Evolutionary conservation across 2,888 invertebrate genomes (phyloP), one percentile per base, ranked within the genome.

Genomic region (Morpho achilles): DNA sequence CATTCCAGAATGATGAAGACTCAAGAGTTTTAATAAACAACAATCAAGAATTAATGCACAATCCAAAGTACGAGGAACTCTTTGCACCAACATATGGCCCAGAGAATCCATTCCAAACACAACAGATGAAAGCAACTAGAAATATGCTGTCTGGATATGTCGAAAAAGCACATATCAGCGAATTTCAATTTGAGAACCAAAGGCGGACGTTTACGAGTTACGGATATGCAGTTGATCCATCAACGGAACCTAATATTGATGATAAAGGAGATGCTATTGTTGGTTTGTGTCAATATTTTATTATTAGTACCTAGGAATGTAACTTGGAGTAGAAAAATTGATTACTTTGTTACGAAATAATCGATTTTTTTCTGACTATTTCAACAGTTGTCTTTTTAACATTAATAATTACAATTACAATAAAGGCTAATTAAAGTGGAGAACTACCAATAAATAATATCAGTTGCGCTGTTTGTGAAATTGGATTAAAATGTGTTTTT

Each of bases 131-230:
- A 65, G 96, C 98, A 0, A 91, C 93, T 7, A 95, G 97, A 76
- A 99, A 99, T 78, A 98, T 96, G 71, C 87, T 99, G 8, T 95
- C 99, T 0, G 99, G 99, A 0, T 98, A 94, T 85, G 96, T 98
- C 0, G 99, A 99, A 77, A 94, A 95, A 65, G 98, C 99, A 0
- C 97, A 99, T 80, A 94, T 99, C 53, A 99, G 96, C 84, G 96
- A 97, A 70, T 99, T 99, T 83, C 97, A 98, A 73, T 99, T 99
- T 92, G 99, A 99, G 82, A 97, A 97, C 79, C 98, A 99, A 77
- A 92, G 99, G 59, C 89, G 98, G 71, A 99, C 98, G 16, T 99
- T 99, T 80, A 94, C 95, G 44, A 98, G 98, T 77, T 98, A 96
- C 76, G 98, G 98, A 3, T 98, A 97, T 89, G 99, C 99, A 0